Base-by-base conservation (phyloP, 2,888 invertebrate genomes). In the Ferrisia virgata region DNA sequence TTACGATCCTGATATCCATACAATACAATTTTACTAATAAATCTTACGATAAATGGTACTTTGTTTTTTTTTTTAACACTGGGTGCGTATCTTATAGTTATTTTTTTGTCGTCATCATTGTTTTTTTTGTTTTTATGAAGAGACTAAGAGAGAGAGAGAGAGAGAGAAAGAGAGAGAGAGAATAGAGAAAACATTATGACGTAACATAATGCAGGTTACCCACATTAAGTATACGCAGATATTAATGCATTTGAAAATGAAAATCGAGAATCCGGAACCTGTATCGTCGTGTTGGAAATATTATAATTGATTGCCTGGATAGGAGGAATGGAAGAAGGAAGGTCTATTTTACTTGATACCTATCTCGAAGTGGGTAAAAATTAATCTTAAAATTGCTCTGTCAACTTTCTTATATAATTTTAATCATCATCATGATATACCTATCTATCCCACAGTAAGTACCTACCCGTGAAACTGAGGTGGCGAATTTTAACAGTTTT, bases 1-100 rank as follows among this genome's bases (percentile, higher is more conserved):
- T 72, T 72, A 72, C 72, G 72, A 72, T 15, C 33, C n/a, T 72
- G 33, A 72, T 72, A 33, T 64, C 28, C 64, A 64, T 72, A 72
- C 72, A 72, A 72, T 72, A 72, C n/a, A 72, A 25, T 72, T 72
- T 72, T 1, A n/a, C 33, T n/a, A 72, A 33, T 72, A 47, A 47
- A 47, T 47, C 18, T 72, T 69, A 28, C 72, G 72, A 72, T 33
- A 31, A 72, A 33, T 33, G n/a, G 31, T 18, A 72, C n/a, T 33
- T 33, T 72, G 33, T 72, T 31, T 72, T 72, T 25, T 33, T 72
- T n/a, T n/a, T n/a, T n/a, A n/a, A n/a, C 36, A 33, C 28, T 13
- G 25, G 58, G 28, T 28, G 58, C 13, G 25, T 18, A 33, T 9
- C 8, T 72, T 72, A 72, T 72, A 33, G 72, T 0, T 72, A 33